These are phyloP conservation scores for Miltochrista miniata DNA, from an alignment of 2,888 invertebrate species.

Conservation along the genomic window DNA sequence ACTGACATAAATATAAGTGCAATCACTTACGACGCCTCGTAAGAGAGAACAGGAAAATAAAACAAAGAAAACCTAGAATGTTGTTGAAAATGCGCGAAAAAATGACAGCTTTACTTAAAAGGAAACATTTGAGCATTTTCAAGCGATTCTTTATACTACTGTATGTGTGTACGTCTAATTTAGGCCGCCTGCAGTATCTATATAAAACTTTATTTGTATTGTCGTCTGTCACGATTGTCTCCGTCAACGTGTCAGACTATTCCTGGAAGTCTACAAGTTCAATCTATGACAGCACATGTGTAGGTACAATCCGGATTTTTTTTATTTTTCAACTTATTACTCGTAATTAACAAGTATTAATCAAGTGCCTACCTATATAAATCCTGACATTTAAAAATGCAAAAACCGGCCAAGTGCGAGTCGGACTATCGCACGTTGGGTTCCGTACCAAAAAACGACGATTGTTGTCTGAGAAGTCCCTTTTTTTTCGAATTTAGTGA, in stretches of 20 bases:
- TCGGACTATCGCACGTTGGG: not conserved
- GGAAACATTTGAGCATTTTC: slow-evolving; percentile 28
- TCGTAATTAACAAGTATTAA: no score
- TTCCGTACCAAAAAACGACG: not conserved
- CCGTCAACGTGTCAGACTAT: slow-evolving; percentile 40
- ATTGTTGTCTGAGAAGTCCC: no score
- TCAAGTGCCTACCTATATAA: no score
- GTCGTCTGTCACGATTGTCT: slow-evolving; percentile 48
- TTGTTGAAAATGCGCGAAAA: slow-evolving; percentile 4
- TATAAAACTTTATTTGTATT: slow-evolving; percentile 50
- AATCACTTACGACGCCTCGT: not conserved
- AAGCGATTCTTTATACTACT: slow-evolving; percentile 28
- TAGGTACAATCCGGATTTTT: no score
- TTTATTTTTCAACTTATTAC: no score
- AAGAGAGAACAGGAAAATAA: not conserved
- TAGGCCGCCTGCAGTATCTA: slow-evolving; percentile 39
- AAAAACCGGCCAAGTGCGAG: no score
- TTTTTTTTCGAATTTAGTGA: no score
- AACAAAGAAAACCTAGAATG: slow-evolving; percentile 1
- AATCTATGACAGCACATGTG: not conserved
- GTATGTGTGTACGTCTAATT: slow-evolving; percentile 35
- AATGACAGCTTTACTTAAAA: slow-evolving; percentile 18
- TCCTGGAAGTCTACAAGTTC: slow-evolving; percentile 36
- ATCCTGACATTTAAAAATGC: no score
- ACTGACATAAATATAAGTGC: not conserved